Evolutionary conservation across 1,140 invertebrate genomes (phyloP).

Genomic region (Caenorhabditis latens): DNA sequence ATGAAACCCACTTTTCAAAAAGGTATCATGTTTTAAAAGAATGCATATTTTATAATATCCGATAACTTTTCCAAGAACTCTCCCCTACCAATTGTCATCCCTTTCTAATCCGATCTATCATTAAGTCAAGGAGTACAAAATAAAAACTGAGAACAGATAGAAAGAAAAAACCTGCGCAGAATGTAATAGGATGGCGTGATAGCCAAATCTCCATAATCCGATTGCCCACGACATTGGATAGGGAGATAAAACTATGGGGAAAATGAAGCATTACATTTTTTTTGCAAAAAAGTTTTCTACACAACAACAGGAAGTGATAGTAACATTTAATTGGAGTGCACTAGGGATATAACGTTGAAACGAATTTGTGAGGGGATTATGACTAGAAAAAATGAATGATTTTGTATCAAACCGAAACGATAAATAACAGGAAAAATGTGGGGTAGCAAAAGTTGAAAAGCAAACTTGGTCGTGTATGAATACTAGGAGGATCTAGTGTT

Average conservation of each 20-base stretch:
- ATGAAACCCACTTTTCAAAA: background rate
- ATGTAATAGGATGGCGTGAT: conserved; percentile 14
- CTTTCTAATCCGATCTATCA: conserved; percentile 3
- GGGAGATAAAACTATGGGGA: background rate
- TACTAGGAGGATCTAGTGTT: conserved; percentile 17
- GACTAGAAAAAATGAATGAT: too few relatives aligned
- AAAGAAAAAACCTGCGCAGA: background rate
- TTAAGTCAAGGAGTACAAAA: conserved; percentile 14
- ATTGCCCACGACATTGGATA: background rate
- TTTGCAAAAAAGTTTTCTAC: conserved; percentile 13
- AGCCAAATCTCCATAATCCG: conserved; percentile 37
- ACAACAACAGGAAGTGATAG: background rate
- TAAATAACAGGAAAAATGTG: background rate
- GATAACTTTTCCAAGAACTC: background rate
- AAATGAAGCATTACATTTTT: conserved; percentile 20
- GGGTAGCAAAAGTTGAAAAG: background rate
- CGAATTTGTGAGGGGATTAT: too few relatives aligned
- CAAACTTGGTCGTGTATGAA: background rate
- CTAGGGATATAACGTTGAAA: too few relatives aligned
- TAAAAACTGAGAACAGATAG: background rate
- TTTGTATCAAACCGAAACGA: background rate
- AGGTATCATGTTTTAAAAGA: background rate
- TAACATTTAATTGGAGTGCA: too few relatives aligned
- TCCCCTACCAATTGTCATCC: background rate
- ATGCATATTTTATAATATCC: background rate